These are phyloP conservation scores for Anticlea derivata DNA, from an alignment of 2,888 invertebrate species.

Conservation along the genomic window DNA sequence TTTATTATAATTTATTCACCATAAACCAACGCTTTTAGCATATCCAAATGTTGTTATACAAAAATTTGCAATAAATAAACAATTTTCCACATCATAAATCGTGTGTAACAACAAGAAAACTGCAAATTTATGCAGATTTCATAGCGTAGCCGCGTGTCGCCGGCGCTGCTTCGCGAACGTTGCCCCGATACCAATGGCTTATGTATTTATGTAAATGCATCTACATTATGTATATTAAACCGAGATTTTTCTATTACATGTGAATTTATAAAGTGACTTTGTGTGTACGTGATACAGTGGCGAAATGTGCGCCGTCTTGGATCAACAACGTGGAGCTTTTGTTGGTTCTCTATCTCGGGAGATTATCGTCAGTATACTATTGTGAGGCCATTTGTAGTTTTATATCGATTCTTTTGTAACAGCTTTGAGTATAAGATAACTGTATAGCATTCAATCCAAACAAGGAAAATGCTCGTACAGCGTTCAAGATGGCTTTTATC, in stretches of 20 bases:
- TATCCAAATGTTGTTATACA: conserved; percentile 40
- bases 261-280: conserved; percentile 38
- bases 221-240: conserved; percentile 56
- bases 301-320: conserved; percentile 18
- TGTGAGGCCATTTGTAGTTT: conserved; percentile 10
- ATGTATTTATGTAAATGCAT: conserved; percentile 62
- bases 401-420: conserved; percentile 1
- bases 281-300: conserved; percentile 30
- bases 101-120: conserved; percentile 72
- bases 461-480: not conserved
- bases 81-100: conserved; percentile 72
- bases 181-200: conserved; percentile 50
- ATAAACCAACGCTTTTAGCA: conserved; percentile 26
- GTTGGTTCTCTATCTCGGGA: conserved; percentile 11
- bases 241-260: conserved; percentile 56
- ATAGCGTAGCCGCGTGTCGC: conserved; percentile 60
- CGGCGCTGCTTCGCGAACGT: conserved; percentile 48
- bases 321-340: conserved; percentile 18
- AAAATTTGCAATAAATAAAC: conserved; percentile 68
- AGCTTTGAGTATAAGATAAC: not conserved
- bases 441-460: not conserved
- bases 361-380: conserved; percentile 3
- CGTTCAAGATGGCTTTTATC: too few species aligned
- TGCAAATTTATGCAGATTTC: conserved; percentile 79
- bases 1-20: conserved; percentile 18